phyloP scores from a whole-genome alignment of 30 jellyfish, hydroid and myxozoan genomes.

The Haliclystus octoradiatus region DNA sequence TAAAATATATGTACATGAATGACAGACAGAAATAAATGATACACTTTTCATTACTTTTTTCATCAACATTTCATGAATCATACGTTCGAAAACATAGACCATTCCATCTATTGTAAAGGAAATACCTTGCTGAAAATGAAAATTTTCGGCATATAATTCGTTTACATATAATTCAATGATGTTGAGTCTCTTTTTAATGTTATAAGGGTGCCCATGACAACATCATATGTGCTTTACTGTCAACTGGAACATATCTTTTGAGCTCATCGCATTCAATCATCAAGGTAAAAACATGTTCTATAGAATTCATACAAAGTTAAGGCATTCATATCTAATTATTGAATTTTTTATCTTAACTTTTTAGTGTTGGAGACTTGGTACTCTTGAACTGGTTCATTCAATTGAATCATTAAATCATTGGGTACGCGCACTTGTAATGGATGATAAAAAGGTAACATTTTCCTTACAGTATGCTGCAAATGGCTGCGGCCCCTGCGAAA shows the following conservation, averaged over 20 bases:
- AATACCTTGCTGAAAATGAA: too few species aligned
- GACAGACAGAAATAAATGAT: too few species aligned
- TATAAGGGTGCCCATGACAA: constrained; percentile 94
- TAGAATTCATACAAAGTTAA: too few species aligned
- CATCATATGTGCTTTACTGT: constrained; percentile 76
- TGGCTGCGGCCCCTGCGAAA: too few species aligned
- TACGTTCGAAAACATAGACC: too few species aligned
- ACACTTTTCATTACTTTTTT: too few species aligned
- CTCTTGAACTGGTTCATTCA: constrained; percentile 66
- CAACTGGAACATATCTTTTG: constrained; percentile 80
- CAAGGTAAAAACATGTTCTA: constrained; percentile 36
- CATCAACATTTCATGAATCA: too few species aligned
- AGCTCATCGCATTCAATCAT: constrained; percentile 88
- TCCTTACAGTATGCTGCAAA: too few species aligned
- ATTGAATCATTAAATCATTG: constrained; percentile 66
- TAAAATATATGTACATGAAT: too few species aligned
- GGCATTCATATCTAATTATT: neutral
- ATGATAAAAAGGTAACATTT: constrained; percentile 42
- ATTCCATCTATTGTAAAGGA: too few species aligned
- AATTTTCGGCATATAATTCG: too few species aligned
- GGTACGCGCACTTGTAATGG: constrained; percentile 92
- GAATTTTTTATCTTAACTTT: neutral
- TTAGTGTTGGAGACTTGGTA: constrained; percentile 55
- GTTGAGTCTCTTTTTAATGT: neutral
- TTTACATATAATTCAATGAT: neutral